Evolutionary conservation across 2,888 invertebrate genomes (phyloP).

Genomic region (Lycophotia porphyrea): DNA sequence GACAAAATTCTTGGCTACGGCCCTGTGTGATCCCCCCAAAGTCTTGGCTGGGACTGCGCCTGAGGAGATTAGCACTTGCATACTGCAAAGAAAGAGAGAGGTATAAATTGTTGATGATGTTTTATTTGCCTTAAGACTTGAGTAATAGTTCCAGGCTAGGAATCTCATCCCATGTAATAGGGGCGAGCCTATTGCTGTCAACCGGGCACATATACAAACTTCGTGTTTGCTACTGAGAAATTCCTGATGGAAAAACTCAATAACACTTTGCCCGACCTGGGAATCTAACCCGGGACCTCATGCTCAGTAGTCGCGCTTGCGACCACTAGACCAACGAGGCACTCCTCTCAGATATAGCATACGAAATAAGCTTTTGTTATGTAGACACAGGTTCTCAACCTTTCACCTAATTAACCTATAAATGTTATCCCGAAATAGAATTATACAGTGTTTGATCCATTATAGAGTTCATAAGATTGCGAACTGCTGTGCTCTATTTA

Average conservation of each 20-base stretch:
- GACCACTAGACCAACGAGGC: neutral
- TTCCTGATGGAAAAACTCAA: neutral
- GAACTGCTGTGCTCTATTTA: constrained; percentile 13
- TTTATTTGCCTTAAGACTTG: neutral
- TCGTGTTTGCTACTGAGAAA: neutral
- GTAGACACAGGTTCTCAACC: constrained; percentile 28
- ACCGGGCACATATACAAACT: too few species aligned
- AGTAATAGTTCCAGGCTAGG: neutral
- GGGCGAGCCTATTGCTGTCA: too few species aligned
- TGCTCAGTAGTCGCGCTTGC: too few species aligned
- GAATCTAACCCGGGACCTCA: too few species aligned
- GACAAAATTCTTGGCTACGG: too few species aligned
- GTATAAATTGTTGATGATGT: neutral
- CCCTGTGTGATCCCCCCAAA: too few species aligned
- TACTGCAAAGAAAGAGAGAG: neutral
- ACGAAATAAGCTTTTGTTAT: neutral
- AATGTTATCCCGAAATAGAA: constrained; percentile 49
- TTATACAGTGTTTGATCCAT: constrained; percentile 30
- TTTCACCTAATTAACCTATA: constrained; percentile 39
- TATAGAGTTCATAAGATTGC: constrained; percentile 19
- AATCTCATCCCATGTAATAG: neutral
- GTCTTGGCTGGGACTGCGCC: too few species aligned
- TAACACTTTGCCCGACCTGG: neutral
- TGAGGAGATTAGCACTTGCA: neutral
- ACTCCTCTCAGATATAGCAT: neutral